Evolutionary conservation across 2,113 vertebrate genomes (phyloP), one percentile per base, ranked within the genome.

Genomic region (Pseudorectes ferrugineus): DNA sequence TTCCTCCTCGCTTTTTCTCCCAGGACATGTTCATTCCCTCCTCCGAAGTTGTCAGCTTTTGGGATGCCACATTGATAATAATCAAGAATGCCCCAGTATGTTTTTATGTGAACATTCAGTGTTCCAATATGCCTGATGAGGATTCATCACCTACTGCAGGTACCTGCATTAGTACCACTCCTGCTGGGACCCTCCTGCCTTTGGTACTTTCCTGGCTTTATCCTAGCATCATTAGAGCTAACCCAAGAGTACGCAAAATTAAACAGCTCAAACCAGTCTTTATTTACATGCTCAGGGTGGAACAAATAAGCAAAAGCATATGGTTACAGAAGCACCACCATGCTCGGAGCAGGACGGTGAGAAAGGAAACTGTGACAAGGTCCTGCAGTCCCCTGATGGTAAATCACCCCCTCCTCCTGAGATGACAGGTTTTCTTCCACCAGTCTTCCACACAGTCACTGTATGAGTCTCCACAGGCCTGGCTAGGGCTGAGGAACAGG

Each of bases 191-290:
- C 14, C 29, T 52, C 14, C 29, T 52, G 51, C 66, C 40, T 73
- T 20, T 25, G 11, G 28, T 61, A 55, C n/a, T 75, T 86, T 40
- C 26, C 24, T 33, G 71, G 33, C 45, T 82, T 72, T 62, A 82
- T 49, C 24, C 33, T 78, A 31, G 24, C 6, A 15, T 25, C 0
- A 2, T 78, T 36, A 51, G 26, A 83, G 16, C 35, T 71, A 85
- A 78, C 26, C 17, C 55, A 43, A 46, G 54, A 72, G 10, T 28
- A 85, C 36, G 54, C n/a, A 76, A 70, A 89, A 66, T 38, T 18
- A 54, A 93, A 79, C 57, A 54, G 85, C 78, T 66, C 77, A 88
- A 59, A 94, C 54, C 59, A 77, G 93, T 70, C 67, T 79, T 65
- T 46, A 79, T 89, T 61, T 89, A 26, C 33, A 49, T 78, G 73